Percentiles rank a stretch among this genome's conserved stretches.
Conservation (phyloP, 2,888 invertebrate genomes). For the Entomobrya proxima region DNA sequence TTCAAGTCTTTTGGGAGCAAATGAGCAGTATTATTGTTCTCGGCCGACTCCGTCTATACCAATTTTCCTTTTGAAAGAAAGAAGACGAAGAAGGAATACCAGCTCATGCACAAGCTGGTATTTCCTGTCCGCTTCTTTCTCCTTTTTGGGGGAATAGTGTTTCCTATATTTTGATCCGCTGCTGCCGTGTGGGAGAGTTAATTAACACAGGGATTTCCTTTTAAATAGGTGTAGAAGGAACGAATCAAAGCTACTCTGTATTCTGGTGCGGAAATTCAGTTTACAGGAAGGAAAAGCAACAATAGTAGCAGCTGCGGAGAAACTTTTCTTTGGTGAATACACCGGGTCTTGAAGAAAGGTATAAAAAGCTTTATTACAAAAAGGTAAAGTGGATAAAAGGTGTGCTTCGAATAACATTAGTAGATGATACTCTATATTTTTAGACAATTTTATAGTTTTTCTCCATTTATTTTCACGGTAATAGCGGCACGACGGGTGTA, state of each 20-base stretch:
- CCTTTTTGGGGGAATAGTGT: not conserved
- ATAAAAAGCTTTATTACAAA: not conserved
- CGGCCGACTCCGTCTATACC: not conserved
- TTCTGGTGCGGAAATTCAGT: slow-evolving; percentile 23
- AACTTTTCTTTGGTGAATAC: slow-evolving; percentile 15
- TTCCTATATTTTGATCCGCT: slow-evolving; percentile 20
- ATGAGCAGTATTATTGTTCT: slow-evolving; percentile 38
- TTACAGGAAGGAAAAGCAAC: slow-evolving; percentile 18
- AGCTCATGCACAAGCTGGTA: slow-evolving; percentile 21
- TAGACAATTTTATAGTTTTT: slow-evolving; percentile 16
- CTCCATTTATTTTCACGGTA: not conserved
- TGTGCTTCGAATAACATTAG: not conserved
- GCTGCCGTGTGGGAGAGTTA: slow-evolving; percentile 52
- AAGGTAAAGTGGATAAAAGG: not conserved
- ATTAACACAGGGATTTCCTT: slow-evolving; percentile 64
- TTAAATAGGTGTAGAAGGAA: slow-evolving; percentile 2
- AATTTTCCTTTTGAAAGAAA: slow-evolving; percentile 3
- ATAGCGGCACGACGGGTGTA: not conserved
- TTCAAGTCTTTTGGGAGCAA: slow-evolving; percentile 54
- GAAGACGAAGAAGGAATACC: not conserved
- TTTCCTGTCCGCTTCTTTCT: not conserved
- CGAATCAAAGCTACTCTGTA: slow-evolving; percentile 8
- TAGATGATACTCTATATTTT: not conserved
- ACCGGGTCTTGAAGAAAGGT: not conserved
- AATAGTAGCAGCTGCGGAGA: slow-evolving; percentile 11